Conservation (phyloP, 1,140 invertebrate species). For the Drosophila athabasca region DNA sequence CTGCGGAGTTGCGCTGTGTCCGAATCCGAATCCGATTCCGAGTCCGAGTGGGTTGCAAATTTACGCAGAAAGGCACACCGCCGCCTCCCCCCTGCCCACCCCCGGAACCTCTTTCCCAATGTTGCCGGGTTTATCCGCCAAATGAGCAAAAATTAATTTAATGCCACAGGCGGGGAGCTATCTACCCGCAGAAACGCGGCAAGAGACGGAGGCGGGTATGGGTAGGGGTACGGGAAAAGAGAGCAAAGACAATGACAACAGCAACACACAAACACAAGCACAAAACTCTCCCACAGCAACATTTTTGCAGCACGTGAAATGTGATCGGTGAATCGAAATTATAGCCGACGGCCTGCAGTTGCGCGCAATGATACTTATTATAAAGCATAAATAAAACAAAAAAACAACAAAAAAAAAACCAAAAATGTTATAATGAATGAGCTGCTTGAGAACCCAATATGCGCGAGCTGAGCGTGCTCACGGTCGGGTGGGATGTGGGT, state of each 20-base stretch:
- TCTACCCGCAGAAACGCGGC: slow-evolving; percentile 23
- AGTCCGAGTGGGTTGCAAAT: slow-evolving; percentile 56
- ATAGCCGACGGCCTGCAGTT: slow-evolving; percentile 76
- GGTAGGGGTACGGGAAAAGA: too few species aligned
- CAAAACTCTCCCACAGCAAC: slow-evolving; percentile 29
- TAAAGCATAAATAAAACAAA: slow-evolving; percentile 41
- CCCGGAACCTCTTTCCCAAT: slow-evolving; percentile 4
- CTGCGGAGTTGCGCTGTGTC: not conserved
- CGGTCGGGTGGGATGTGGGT: too few species aligned
- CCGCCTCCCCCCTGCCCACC: slow-evolving; percentile 1
- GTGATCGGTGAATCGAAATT: slow-evolving; percentile 75
- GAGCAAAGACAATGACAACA: slow-evolving; percentile 1
- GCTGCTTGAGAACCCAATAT: slow-evolving; percentile 50
- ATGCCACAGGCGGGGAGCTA: slow-evolving; percentile 55
- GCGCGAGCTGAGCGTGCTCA: too few species aligned
- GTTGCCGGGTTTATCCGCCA: slow-evolving; percentile 49
- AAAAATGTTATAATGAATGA: slow-evolving; percentile 70
- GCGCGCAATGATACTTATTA: slow-evolving; percentile 76
- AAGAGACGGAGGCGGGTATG: not conserved
- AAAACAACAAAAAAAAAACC: slow-evolving; percentile 42
- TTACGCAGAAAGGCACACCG: slow-evolving; percentile 41
- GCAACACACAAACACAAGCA: slow-evolving; percentile 20
- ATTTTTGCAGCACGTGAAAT: slow-evolving; percentile 77
- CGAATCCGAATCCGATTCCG: slow-evolving; percentile 22
- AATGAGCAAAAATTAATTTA: slow-evolving; percentile 80